A percentile compares a stretch with the other conserved stretches of the same genome.
Evolutionary conservation across 2,888 invertebrate genomes (phyloP).

Genomic region (Ennomos quercinarius): DNA sequence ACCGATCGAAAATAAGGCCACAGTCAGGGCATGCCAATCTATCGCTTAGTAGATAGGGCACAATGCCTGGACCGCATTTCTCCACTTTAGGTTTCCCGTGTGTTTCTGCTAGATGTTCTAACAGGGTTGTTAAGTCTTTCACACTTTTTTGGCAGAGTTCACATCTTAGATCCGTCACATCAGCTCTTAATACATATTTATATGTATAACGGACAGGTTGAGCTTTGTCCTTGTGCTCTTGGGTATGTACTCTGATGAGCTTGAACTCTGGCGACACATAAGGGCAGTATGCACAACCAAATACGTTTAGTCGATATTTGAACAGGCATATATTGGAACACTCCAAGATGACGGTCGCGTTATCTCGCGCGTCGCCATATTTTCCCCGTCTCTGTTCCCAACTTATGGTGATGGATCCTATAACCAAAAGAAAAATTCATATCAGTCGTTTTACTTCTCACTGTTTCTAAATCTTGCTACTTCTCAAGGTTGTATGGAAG

Average conservation of each 20-base stretch:
- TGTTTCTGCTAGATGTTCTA: slow-evolving; percentile 57
- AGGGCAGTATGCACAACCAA: slow-evolving; percentile 67
- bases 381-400: slow-evolving; percentile 17
- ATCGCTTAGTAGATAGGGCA: slow-evolving; percentile 52
- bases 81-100: slow-evolving; percentile 33
- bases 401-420: slow-evolving; percentile 10
- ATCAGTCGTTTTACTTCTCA: slow-evolving; percentile 11
- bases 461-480: no score
- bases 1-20: slow-evolving; percentile 60
- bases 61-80: slow-evolving; percentile 62
- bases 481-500: no score
- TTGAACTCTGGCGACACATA: slow-evolving; percentile 14
- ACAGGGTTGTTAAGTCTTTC: slow-evolving; percentile 53
- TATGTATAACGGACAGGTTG: background rate
- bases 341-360: slow-evolving; percentile 53
- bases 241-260: slow-evolving; percentile 6
- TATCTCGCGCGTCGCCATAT: slow-evolving; percentile 24
- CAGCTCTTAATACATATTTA: slow-evolving; percentile 61
- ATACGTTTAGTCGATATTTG: slow-evolving; percentile 67
- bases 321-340: slow-evolving; percentile 73
- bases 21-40: slow-evolving; percentile 63
- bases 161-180: slow-evolving; percentile 63
- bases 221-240: background rate
- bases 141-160: slow-evolving; percentile 56
- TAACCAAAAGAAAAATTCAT: slow-evolving; percentile 18